Evolutionary conservation across 2,113 vertebrate species (phyloP).

Genomic region (Enhydra lutris): DNA sequence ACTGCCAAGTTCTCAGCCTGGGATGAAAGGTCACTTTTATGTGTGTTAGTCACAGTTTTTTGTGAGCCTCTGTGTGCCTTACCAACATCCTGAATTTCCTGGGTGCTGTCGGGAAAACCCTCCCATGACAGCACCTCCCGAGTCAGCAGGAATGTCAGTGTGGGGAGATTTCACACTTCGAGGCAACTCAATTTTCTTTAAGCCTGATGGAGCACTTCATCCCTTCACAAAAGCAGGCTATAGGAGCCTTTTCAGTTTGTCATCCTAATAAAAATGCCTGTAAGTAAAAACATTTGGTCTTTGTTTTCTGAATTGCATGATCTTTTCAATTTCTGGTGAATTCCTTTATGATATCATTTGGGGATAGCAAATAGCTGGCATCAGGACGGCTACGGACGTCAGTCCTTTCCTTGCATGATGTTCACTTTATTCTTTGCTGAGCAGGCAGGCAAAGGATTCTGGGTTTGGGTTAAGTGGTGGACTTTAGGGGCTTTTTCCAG

Average conservation of each 20-base stretch:
- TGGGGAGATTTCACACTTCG: background rate
- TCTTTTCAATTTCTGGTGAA: background rate
- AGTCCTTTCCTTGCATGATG: background rate
- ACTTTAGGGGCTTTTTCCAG: background rate
- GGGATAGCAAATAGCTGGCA: background rate
- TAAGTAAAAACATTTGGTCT: constrained; percentile 1
- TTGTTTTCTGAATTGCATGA: background rate
- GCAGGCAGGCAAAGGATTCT: background rate
- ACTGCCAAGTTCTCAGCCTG: background rate
- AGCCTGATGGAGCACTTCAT: background rate
- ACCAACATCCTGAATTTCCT: background rate
- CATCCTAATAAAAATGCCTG: constrained; percentile 45
- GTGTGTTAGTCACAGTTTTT: constrained; percentile 31
- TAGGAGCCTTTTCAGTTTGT: background rate
- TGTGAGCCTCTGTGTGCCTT: background rate
- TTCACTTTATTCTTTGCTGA: background rate
- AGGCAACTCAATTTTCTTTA: background rate
- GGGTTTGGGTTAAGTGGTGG: background rate
- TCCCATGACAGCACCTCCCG: background rate
- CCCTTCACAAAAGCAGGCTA: background rate
- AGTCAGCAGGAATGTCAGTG: background rate
- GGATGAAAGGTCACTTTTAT: constrained; percentile 11
- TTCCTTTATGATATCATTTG: background rate
- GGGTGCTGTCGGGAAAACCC: background rate
- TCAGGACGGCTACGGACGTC: background rate